Evolutionary conservation across 2,888 invertebrate genomes (phyloP).

Genomic region (Crepidodera aurea): DNA sequence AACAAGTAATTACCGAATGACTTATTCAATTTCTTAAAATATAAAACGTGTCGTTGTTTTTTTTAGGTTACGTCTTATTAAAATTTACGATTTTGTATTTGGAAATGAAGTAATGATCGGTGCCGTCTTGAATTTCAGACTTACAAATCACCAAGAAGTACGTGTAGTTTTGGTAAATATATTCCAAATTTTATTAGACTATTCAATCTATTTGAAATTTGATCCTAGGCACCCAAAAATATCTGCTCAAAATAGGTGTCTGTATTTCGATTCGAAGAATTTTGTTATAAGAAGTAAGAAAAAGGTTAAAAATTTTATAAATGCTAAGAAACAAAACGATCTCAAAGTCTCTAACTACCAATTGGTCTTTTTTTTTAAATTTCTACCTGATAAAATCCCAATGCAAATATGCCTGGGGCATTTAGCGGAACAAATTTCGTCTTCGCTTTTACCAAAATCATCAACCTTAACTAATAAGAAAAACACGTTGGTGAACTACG

Average conservation of each 20-base stretch:
- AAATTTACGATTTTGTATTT: constrained; percentile 23
- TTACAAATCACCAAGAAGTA: constrained; percentile 19
- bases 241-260: neutral
- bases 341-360: too few species aligned
- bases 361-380: too few species aligned
- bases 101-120: constrained; percentile 23
- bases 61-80: constrained; percentile 19
- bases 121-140: constrained; percentile 14
- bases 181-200: constrained; percentile 17
- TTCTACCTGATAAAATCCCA: too few species aligned
- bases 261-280: neutral
- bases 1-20: constrained; percentile 3
- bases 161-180: constrained; percentile 30
- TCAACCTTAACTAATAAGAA: constrained; percentile 44
- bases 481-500: constrained; percentile 37
- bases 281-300: too few species aligned
- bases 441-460: neutral
- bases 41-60: neutral
- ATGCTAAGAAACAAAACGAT: too few species aligned
- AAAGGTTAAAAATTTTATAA: too few species aligned
- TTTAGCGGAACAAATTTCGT: neutral
- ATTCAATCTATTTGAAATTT: constrained; percentile 4
- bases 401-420: too few species aligned
- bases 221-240: constrained; percentile 5
- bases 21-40: constrained; percentile 19